Evolutionary conservation across 2,113 vertebrate species (phyloP).

Genomic region (Laterallus jamaicensis): DNA sequence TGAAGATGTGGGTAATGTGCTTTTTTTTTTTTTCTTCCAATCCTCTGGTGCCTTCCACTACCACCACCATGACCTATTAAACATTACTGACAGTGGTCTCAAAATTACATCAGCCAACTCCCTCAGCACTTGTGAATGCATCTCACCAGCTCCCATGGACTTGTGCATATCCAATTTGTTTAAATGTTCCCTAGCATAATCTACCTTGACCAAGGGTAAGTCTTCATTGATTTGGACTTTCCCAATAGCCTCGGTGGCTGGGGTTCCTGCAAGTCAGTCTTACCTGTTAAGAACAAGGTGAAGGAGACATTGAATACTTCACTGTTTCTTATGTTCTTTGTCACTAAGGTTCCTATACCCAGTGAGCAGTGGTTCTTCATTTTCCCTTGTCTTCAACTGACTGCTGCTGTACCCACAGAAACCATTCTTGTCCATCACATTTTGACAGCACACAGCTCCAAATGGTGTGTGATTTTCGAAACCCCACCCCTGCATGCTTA

Average conservation of each 20-base stretch:
- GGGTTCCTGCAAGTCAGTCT: neutral
- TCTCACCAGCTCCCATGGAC: neutral
- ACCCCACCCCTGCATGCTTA: neutral
- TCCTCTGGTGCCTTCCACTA: neutral
- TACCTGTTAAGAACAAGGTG: neutral
- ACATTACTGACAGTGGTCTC: neutral
- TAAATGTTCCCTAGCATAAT: neutral
- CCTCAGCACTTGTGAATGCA: neutral
- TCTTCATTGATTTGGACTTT: neutral
- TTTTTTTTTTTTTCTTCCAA: neutral
- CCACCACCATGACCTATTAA: neutral
- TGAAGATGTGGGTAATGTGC: neutral
- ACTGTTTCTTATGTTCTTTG: neutral
- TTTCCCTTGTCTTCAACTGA: neutral
- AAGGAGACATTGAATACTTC: neutral
- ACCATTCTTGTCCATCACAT: neutral
- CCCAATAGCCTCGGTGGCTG: neutral
- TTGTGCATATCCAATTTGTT: neutral
- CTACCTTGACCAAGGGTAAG: neutral
- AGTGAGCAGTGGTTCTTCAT: neutral
- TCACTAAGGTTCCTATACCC: neutral
- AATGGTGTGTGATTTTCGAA: neutral
- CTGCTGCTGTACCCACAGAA: neutral
- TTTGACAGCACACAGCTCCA: neutral
- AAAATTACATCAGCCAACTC: neutral